Percentiles rank a stretch among this genome's conserved stretches.
Evolutionary conservation across 2,113 vertebrate genomes (phyloP).

Genomic region (Malaclemys terrapin): DNA sequence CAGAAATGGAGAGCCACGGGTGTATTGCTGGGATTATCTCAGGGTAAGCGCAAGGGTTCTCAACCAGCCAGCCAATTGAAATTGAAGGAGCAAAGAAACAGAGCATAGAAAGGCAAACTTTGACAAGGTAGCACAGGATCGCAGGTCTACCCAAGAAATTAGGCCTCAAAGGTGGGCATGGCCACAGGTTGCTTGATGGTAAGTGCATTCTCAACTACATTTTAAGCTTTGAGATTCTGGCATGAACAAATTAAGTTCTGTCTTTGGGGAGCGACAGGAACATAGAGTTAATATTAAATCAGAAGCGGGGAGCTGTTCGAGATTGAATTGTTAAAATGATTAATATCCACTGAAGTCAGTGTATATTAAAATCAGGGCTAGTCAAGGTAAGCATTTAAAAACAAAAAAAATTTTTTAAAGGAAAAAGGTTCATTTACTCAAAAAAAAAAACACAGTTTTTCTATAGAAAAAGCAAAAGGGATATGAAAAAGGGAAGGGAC

Average conservation of each 20-base stretch:
- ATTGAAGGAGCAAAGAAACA: neutral
- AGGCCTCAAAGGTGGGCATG: neutral
- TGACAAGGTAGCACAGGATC: neutral
- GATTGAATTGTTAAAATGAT: neutral
- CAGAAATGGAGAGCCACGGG: neutral
- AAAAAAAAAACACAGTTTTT: neutral
- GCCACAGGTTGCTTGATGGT: neutral
- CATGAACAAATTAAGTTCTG: neutral
- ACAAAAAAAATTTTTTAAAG: neutral
- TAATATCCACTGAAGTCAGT: neutral
- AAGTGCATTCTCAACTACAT: neutral
- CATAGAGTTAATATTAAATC: neutral
- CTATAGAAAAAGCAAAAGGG: neutral
- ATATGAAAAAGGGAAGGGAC: neutral
- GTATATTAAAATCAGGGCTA: neutral
- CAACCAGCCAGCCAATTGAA: neutral
- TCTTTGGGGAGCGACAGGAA: neutral
- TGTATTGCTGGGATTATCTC: constrained; percentile 45
- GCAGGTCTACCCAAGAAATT: neutral
- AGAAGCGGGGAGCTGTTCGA: neutral
- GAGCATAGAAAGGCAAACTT: neutral
- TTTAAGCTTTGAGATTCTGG: neutral
- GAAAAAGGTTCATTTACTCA: neutral
- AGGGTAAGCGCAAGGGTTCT: neutral
- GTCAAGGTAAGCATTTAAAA: neutral